A percentile compares a stretch with the other conserved stretches of the same genome.
phyloP scores from a whole-genome alignment of 2,113 vertebrate species.

The Dicrurus megarhynchus region DNA sequence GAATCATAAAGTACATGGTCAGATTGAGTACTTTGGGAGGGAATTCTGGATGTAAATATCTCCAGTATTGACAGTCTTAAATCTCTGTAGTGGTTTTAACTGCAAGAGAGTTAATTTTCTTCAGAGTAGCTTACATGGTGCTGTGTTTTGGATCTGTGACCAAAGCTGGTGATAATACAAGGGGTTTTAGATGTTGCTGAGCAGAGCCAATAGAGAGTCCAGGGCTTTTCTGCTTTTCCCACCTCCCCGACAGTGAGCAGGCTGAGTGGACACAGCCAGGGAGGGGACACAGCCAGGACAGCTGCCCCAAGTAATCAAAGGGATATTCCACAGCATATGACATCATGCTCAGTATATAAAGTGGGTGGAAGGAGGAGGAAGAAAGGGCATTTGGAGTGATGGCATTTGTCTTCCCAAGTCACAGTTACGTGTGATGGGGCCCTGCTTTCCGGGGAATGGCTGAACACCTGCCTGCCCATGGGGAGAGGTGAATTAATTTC shows the following conservation, averaged over 20 bases:
- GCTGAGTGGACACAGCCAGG: neutral
- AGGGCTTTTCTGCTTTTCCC: neutral
- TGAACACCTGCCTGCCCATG: neutral
- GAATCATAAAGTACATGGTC: neutral
- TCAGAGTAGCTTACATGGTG: neutral
- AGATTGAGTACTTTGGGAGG: neutral
- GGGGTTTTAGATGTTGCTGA: neutral
- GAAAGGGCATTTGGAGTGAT: neutral
- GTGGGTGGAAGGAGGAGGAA: neutral
- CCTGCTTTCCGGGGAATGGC: neutral
- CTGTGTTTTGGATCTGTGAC: neutral
- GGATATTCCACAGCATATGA: neutral
- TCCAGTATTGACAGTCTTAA: neutral
- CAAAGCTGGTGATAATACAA: neutral
- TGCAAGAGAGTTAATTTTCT: neutral
- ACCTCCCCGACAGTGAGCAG: accelerated
- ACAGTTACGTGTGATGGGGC: neutral
- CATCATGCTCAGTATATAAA: neutral
- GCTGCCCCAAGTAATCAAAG: neutral
- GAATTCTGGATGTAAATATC: neutral
- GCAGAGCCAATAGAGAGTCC: neutral
- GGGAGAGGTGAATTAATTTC: neutral
- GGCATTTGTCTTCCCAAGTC: accelerated
- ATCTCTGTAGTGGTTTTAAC: neutral
- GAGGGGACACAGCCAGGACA: neutral